phyloP scores from a whole-genome alignment of 2,797 vertebrate genomes.

The Miichthys miiuy region DNA sequence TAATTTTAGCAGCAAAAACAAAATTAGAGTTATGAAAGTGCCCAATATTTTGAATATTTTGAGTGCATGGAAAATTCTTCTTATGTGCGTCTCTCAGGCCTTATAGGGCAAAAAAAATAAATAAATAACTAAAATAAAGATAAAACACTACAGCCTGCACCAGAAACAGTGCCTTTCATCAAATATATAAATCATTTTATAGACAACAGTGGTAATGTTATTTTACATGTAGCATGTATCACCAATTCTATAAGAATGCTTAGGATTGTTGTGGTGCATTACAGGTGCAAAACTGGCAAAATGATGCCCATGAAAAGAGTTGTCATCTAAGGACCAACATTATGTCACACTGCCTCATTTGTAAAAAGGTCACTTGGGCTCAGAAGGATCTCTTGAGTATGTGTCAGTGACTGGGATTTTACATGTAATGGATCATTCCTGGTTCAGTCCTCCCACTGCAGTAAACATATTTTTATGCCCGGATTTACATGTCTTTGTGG shows the following conservation, averaged over 20 bases:
- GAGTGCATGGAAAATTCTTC: slow-evolving; percentile 11
- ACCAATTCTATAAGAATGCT: slow-evolving; percentile 1
- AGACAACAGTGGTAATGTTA: slow-evolving; percentile 11
- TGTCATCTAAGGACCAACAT: not conserved
- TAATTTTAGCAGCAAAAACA: slow-evolving; percentile 28
- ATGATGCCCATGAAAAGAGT: not conserved
- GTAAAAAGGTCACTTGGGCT: not conserved
- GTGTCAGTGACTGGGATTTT: not conserved
- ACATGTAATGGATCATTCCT: not conserved
- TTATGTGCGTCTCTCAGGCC: not conserved
- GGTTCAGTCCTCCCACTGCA: not conserved
- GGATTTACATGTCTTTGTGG: slow-evolving; percentile 11
- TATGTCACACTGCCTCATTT: not conserved
- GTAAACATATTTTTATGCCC: slow-evolving; percentile 3
- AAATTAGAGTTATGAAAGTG: slow-evolving; percentile 8
- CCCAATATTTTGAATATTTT: slow-evolving; percentile 23
- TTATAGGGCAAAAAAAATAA: not conserved
- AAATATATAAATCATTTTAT: slow-evolving; percentile 14
- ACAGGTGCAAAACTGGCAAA: slow-evolving; percentile 13
- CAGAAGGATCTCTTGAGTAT: not conserved
- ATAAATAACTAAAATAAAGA: slow-evolving; percentile 6
- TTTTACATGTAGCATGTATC: slow-evolving; percentile 19
- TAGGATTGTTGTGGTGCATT: slow-evolving; percentile 3
- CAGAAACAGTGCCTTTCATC: slow-evolving; percentile 4
- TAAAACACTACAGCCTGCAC: slow-evolving; percentile 23